Evolutionary conservation across 2,113 vertebrate genomes (phyloP), one percentile per base, ranked within the genome.

Genomic region (Silurus glanis): DNA sequence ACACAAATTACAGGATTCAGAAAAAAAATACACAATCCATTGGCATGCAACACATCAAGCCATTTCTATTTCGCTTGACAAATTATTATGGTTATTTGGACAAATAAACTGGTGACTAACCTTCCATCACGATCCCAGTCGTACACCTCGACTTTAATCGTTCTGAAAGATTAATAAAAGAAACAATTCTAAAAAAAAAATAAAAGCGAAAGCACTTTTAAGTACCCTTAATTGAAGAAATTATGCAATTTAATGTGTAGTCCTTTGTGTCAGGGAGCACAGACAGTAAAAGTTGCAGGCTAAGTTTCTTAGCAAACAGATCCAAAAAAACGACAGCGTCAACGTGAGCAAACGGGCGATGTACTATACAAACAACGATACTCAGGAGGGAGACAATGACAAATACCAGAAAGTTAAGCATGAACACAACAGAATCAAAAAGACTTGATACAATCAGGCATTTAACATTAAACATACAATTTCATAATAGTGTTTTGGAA

Each of bases 111-210:
- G 45, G 56, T 47, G 9, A 72, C 95, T 95, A 91, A 98, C 97
- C 97, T 97, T 90, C 97, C 97, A 9, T 98, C 97, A 0, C 97
- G 93, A 82, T 98, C 97, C 97, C 97, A 99, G 90, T 99, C 97
- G 0, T 98, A 98, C 23, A 98, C 96, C 90, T 98, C 97, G 91
- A 98, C 97, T 85, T 98, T 98, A 94, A 99, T 98, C 75, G 97
- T 96, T 92, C 97, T 98, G 94, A 94, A 74, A 87, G 10, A 89
- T n/a, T 87, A 37, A 37, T 37, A 37, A 37, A 37, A 37, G 37
- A 76, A 66, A 19, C 56, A 61, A 25, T 4, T 14, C 10, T 69
- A 37, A 37, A 37, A 37, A 37, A 1, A 61, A 45, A 37, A 58
- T 17, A 6, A 62, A 19, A 47, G 9, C 72, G 16, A 37, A 37